Evolutionary conservation across 1,140 invertebrate species (phyloP), one percentile per base, ranked within the genome.

Genomic region (Tetragnatha versicolor): DNA sequence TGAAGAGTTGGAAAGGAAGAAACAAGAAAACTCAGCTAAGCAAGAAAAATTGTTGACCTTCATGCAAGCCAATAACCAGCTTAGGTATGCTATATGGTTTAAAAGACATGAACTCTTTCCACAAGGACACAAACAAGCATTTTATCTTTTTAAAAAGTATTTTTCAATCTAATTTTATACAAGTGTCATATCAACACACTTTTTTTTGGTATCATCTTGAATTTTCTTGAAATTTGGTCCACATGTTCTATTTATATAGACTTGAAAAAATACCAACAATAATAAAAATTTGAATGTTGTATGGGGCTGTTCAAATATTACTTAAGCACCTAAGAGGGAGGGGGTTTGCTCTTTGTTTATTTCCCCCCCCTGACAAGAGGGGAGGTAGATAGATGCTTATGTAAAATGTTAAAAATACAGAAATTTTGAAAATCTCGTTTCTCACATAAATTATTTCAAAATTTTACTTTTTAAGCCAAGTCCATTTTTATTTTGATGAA

Each of bases 1-100:
- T 55, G 60, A 66, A 53, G 73, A 77, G 14, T 31, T 65, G 3
- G 73, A 77, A 25, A 65, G 20, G 39, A 39, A 37, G 29, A 27
- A 55, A 20, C 65, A 77, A 29, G 73, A 77, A 42, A n/a, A 35
- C 1, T 27, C 35, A 39, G 53, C 39, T 14, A 25, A 55, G 6
- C 60, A 65, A 31, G 35, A 29, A n/a, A 45, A 77, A 17, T 51
- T 77, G n/a, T 77, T 58, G 20, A 39, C 29, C 35, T 3, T 66
- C 7, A 60, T 53, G n/a, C 45, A 65, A 31, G 29, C 33, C 0
- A 53, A 29, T 53, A 61, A 77, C 4, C 31, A 77, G 31, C 12
- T 55, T 9, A 65, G 20, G 73, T 77, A 77, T 53, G n/a, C 1
- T 1, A 12, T 7, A 53, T 25, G 3, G 1, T 1, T 1, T 47